These are phyloP conservation scores for Smittia aterrima DNA, from an alignment of 2,888 invertebrate species.

Conservation along the genomic window DNA sequence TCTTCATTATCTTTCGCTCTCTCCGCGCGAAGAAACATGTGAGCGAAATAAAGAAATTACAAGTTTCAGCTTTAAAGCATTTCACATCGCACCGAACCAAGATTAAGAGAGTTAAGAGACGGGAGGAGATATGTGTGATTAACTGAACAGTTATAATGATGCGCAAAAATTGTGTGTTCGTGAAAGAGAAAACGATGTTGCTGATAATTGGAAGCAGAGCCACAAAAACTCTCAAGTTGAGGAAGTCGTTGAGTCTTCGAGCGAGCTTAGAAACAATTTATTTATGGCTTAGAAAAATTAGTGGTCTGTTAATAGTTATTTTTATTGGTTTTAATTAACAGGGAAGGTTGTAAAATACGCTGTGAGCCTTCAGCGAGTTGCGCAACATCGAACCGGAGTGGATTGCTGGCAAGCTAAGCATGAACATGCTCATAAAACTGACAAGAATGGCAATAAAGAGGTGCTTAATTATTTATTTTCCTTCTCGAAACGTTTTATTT, in stretches of 20 bases:
- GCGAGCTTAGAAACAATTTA: background rate
- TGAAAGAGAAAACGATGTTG: background rate
- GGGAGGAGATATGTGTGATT: background rate
- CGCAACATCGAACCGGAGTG: background rate
- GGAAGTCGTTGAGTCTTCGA: background rate
- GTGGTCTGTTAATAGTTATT: slow-evolving; percentile 26
- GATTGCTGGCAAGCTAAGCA: background rate
- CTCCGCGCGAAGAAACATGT: background rate
- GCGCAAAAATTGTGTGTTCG: background rate
- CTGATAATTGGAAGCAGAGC: slow-evolving; percentile 17
- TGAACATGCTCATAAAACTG: slow-evolving; percentile 34
- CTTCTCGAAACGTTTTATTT: background rate
- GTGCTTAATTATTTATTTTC: slow-evolving; percentile 36
- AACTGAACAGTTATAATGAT: slow-evolving; percentile 27
- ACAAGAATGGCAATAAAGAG: slow-evolving; percentile 34
- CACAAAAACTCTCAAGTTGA: background rate
- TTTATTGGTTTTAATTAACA: slow-evolving; percentile 36
- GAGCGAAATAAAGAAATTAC: slow-evolving; percentile 4
- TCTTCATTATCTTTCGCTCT: slow-evolving; percentile 13
- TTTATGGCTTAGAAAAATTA: slow-evolving; percentile 33
- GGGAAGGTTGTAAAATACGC: slow-evolving; percentile 12
- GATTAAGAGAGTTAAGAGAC: background rate
- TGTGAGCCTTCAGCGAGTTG: background rate
- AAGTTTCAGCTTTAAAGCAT: background rate
- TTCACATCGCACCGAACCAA: slow-evolving; percentile 1